Conservation (phyloP, 1,140 invertebrate genomes). For the Adelges cooleyi region DNA sequence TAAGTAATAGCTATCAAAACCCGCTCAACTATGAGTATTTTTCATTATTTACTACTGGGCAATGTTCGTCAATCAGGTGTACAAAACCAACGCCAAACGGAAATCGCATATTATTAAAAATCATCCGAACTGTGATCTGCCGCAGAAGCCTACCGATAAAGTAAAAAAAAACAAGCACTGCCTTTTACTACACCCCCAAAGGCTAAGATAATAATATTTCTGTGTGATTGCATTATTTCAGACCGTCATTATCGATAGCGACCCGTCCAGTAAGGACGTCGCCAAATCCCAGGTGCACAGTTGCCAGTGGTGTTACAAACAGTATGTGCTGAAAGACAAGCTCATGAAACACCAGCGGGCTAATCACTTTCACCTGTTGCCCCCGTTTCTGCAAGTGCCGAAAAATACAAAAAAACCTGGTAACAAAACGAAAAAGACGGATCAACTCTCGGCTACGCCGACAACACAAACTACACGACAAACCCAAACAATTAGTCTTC, state of each 20-base stretch:
- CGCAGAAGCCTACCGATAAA: slow-evolving; percentile 6
- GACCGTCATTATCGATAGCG: neutral
- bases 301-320: slow-evolving; percentile 72
- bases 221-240: neutral
- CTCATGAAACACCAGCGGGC: slow-evolving; percentile 69
- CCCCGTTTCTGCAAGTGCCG: slow-evolving; percentile 14
- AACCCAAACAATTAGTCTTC: slow-evolving; percentile 12
- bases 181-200: neutral
- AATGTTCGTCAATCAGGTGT: slow-evolving; percentile 43
- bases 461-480: neutral
- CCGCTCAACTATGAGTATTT: neutral
- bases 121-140: slow-evolving; percentile 47
- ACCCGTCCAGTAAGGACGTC: slow-evolving; percentile 31
- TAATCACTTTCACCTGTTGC: slow-evolving; percentile 48
- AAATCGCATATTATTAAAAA: slow-evolving; percentile 76
- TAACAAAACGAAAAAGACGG: neutral
- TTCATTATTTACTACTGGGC: neutral
- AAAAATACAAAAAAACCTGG: neutral
- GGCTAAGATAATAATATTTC: too few relatives aligned
- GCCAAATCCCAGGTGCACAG: slow-evolving; percentile 59
- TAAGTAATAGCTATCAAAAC: slow-evolving; percentile 33
- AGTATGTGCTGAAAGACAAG: slow-evolving; percentile 72
- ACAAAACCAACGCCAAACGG: slow-evolving; percentile 73
- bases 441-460: neutral
- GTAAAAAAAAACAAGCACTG: slow-evolving; percentile 37